Conservation (phyloP, 1,140 invertebrate species). For the Berghia stephanieae region DNA sequence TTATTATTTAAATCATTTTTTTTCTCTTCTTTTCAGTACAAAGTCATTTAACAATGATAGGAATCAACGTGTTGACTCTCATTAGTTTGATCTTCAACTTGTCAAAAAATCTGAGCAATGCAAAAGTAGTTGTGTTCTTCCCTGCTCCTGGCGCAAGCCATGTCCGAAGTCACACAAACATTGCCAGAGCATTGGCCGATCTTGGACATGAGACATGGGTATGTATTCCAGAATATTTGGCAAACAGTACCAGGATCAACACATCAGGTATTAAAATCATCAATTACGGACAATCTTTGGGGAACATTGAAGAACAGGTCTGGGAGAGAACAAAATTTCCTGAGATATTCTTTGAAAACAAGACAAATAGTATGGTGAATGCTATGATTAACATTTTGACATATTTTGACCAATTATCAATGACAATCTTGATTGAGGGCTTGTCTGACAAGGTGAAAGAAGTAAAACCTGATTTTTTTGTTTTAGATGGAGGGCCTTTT, state of each 20-base stretch:
- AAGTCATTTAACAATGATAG: no score
- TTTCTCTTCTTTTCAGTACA: no score
- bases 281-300: neutral
- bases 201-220: slow-evolving; percentile 34
- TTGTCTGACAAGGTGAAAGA: neutral
- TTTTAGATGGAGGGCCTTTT: slow-evolving; percentile 29
- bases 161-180: slow-evolving; percentile 27
- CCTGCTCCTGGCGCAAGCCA: slow-evolving; percentile 23
- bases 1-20: no score
- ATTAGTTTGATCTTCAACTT: no score
- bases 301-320: neutral
- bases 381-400: no score
- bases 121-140: slow-evolving; percentile 26
- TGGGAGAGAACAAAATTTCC: neutral
- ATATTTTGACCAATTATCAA: neutral
- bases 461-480: slow-evolving; percentile 20
- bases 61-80: no score
- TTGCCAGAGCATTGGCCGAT: neutral
- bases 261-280: slow-evolving; percentile 21
- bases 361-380: neutral
- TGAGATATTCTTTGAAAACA: slow-evolving; percentile 21
- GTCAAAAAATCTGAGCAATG: no score
- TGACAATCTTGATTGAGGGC: neutral
- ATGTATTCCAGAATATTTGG: slow-evolving; percentile 22
- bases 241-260: slow-evolving; percentile 11